Base-by-base conservation (phyloP, 2,113 vertebrate species). In the Scomber scombrus region DNA sequence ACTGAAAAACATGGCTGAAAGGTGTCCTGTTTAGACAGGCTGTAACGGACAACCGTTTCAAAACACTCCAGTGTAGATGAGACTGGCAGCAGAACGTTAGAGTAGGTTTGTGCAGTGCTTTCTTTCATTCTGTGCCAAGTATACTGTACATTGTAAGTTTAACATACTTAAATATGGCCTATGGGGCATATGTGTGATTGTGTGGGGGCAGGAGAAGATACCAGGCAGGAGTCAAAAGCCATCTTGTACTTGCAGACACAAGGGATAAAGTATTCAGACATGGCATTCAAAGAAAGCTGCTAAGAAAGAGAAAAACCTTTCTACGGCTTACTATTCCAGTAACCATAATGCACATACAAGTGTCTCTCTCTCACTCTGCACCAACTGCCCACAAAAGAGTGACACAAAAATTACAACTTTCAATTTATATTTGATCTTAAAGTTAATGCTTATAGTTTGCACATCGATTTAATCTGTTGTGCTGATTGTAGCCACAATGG, bases 221-320 rank as follows among this genome's bases (percentile, higher is more conserved):
- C 49, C 63, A 76, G 61, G 40, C 75, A 49, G 21, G 64, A 31
- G 40, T 86, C 45, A 72, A 73, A 75, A 71, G 52, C 54, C 47
- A 67, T 77, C 26, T 57, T 56, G 46, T 40, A 71, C 54, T 80
- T 5, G 15, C 56, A 64, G 57, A 21, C 43, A 50, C 19, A 70
- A 55, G 34, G 29, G 3, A 34, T 67, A 19, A 81, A 68, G 63
- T 62, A 64, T 61, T 58, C 23, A 75, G 62, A 70, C 63, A 58
- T 51, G 29, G 54, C 56, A 52, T 72, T 65, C 18, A 15, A 79
- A 68, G 18, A 71, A 64, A 75, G 40, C 16, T 26, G n/a, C 58
- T 51, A 18, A 46, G 49, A 8, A 3, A 71, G 6, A 45, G 13
- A 7, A 21, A 60, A 9, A 47, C 10, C 4, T 65, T 64, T 75